Base-by-base conservation (phyloP, 2,888 invertebrate species). In the Drosophila meridiana region DNA sequence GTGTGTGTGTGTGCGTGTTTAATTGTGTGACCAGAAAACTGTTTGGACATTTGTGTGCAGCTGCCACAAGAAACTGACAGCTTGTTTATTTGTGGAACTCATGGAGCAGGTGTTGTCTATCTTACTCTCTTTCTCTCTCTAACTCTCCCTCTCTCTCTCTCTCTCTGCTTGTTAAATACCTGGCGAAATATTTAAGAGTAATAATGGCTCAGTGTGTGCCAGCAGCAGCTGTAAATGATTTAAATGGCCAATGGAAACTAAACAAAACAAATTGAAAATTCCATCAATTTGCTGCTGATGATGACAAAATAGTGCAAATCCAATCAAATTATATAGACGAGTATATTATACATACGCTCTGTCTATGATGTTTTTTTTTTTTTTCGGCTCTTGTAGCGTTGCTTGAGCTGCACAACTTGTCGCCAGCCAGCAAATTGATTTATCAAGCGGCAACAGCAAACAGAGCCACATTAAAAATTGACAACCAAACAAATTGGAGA, bases 401-500 rank as follows among this genome's bases (percentile, higher is more conserved):
- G 26, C 13, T 47, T 28, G 47, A 47, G 47, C 47, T 47, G 48
- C 48, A 9, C 4, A 14, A n/a, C 50, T 65, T 82, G 80, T 59
- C 59, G 75, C 52, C 42, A 70, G 68, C 32, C 62, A 69, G 63
- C 71, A 84, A 86, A 87, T 87, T 87, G 90, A 87, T 87, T 87
- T 90, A 78, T 80, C 89, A 80, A 86, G 64, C 59, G 42, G 57
- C 34, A 52, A 11, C 20, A 34, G 50, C 45, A 52, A 40, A 28
- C 83, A 83, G 73, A 80, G 75, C 73, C 87, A 63, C 85, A 86
- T 86, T 86, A 90, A 90, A 90, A 89, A 90, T 90, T 87, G 89
- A 90, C 78, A 89, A 73, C 68, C 80, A 72, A 84, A 82, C 87
- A 89, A 89, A 90, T 86, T 78, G 83, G 63, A 65, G 70, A 58